Base-by-base conservation (phyloP, 2,797 vertebrate genomes). In the Nasua narica region DNA sequence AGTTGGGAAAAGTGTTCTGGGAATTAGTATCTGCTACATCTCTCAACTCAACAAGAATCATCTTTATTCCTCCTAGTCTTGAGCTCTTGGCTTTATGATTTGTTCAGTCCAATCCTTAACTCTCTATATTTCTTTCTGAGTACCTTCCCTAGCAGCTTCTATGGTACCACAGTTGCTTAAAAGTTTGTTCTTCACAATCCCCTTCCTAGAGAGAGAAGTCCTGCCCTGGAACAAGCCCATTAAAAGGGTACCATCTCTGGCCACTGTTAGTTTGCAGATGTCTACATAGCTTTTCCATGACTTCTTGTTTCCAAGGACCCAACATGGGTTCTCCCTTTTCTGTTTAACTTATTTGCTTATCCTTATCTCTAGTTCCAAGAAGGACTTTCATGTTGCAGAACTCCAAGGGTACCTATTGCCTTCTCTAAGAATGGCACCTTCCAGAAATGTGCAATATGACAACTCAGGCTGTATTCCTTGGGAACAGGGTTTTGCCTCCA, bases 231-330 rank as follows among this genome's bases (percentile, higher is more conserved):
- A 58, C 7, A 6, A 74, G 6, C 7, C 77, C 60, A 54, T 7
- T n/a, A 40, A 70, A 77, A 82, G 10, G 6, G 10, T 29, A 9
- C 8, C 11, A 11, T 13, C 19, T 37, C 46, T 91, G 65, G 27
- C 29, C 25, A 21, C n/a, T 0, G 2, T 21, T 35, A 52, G 7
- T 14, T 65, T 29, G 0, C 21, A 54, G 46, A 23, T n/a, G 0
- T 87, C 18, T 76, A 6, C 23, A 8, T n/a, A 15, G 48, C 16
- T 70, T 29, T 65, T 91, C 32, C n/a, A 35, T 70, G 40, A 23
- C 7, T 91, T 56, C 29, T 18, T 19, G 0, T 48, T 92, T 89
- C 25, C n/a, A 12, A 56, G 13, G 2, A 85, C 37, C 43, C 37
- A 69, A 3, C 32, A 25, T 11, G 7, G 23, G 4, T 14, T 84